Evolutionary conservation across 2,113 vertebrate genomes (phyloP), one percentile per base, ranked within the genome.

Genomic region (Macheiramphus alcinus): DNA sequence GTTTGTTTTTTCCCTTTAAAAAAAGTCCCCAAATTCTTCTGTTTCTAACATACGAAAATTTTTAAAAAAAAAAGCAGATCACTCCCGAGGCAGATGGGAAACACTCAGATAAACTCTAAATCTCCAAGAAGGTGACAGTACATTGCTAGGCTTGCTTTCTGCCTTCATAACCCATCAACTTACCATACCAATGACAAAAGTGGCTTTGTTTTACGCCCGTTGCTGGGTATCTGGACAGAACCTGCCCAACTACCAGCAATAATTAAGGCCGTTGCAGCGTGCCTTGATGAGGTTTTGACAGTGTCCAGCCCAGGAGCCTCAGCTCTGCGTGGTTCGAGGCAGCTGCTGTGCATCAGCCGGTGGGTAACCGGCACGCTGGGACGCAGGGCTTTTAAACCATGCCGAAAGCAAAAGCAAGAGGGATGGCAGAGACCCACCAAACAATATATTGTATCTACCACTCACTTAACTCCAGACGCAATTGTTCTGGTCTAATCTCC

Each of bases 241-340:
- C 13, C 25, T 42, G n/a, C 56, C 17, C 6, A 45, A 31, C 16
- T 20, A 32, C 12, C 1, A 0, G 36, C 63, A 14, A 2, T 17
- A 32, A 50, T 21, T 42, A 36, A 0, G 7, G 36, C 42, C 45
- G 13, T 4, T 16, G 31, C 43, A 8, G 19, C 0, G 13, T 4
- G 25, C 31, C 76, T 31, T 20, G 40, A 25, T 55, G 13, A 31
- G n/a, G 31, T 56, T 72, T 56, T 16, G 48, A 7, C 1, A 2
- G 29, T 1, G 16, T 11, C 42, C 42, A 26, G 31, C 31, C n/a
- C n/a, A 6, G 23, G 56, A 71, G 18, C 66, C 23, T 26, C 25
- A 6, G 8, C 8, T 43, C 19, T 16, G 19, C 2, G 1, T 2
- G 2, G 27, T 8, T 16, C 2, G 6, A n/a, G 56, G 40, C 20